Conservation (phyloP, 2,888 invertebrate species). For the Apamea monoglypha region DNA sequence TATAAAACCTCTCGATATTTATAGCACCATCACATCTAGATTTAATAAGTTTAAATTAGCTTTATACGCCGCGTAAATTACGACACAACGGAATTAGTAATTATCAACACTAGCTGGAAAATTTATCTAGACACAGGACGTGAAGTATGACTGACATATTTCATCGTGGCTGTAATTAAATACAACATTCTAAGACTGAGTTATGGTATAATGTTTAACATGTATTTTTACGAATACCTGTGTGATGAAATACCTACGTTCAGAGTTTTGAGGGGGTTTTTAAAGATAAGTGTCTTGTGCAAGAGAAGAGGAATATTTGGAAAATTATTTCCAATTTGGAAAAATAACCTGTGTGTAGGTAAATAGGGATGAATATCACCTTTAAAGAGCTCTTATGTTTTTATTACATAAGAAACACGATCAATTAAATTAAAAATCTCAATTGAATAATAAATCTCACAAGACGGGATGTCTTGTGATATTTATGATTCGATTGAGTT, state of each 20-base stretch:
- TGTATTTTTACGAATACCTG: conserved; percentile 36
- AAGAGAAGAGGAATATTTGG: too few species aligned
- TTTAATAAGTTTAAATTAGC: conserved; percentile 45
- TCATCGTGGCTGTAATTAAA: conserved; percentile 53
- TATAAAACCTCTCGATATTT: conserved; percentile 48
- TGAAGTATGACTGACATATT: conserved; percentile 48
- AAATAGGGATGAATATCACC: background rate
- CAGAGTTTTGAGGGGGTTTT: background rate
- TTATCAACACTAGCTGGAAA: conserved; percentile 38
- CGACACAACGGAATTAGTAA: conserved; percentile 51
- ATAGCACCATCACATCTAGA: conserved; percentile 30
- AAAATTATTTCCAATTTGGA: too few species aligned
- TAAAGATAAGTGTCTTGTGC: background rate
- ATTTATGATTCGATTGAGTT: background rate
- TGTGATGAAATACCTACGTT: conserved; percentile 1
- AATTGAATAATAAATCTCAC: background rate
- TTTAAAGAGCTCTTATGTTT: background rate
- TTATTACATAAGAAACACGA: background rate
- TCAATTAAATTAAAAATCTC: background rate
- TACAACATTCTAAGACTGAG: conserved; percentile 52
- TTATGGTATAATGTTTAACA: conserved; percentile 34
- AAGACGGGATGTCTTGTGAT: too few species aligned
- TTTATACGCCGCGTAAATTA: conserved; percentile 39
- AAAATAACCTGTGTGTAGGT: background rate
- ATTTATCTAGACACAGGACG: conserved; percentile 46